A percentile compares a stretch with the other conserved stretches of the same genome.
phyloP scores from a whole-genome alignment of 2,888 invertebrate species.

The Yponomeuta cagnagella region DNA sequence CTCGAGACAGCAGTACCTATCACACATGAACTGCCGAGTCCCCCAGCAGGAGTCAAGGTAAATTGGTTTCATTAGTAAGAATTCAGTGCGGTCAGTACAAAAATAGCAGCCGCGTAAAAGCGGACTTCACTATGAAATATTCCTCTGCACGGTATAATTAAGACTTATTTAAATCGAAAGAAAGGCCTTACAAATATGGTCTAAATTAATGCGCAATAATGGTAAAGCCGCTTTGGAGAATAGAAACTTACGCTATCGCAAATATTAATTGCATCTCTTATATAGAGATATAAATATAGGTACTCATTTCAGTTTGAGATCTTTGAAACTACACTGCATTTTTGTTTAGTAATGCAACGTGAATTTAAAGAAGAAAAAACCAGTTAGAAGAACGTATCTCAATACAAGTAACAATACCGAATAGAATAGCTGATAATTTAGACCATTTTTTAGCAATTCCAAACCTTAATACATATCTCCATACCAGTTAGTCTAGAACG shows the following conservation, averaged over 20 bases:
- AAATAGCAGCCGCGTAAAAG: constrained; percentile 50
- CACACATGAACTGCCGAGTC: too few relatives aligned
- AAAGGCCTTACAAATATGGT: constrained; percentile 11
- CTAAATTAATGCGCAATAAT: constrained; percentile 5
- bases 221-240: constrained; percentile 3
- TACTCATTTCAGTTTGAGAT: not conserved
- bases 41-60: too few relatives aligned
- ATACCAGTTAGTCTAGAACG: not conserved
- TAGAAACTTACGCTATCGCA: not conserved
- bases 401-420: too few relatives aligned
- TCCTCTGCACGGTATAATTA: constrained; percentile 43
- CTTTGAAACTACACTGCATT: not conserved
- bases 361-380: too few relatives aligned
- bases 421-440: not conserved
- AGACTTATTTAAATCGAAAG: constrained; percentile 32
- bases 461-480: not conserved
- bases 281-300: not conserved
- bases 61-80: not conserved
- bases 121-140: constrained; percentile 43
- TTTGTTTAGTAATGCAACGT: not conserved
- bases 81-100: constrained; percentile 49
- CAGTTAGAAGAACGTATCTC: too few relatives aligned
- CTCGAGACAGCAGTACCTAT: too few relatives aligned
- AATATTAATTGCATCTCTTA: not conserved
- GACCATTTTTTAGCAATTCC: not conserved